These are phyloP conservation scores for Campylomormyrus numenius DNA, from an alignment of 2,113 vertebrate genomes.

Conservation along the genomic window DNA sequence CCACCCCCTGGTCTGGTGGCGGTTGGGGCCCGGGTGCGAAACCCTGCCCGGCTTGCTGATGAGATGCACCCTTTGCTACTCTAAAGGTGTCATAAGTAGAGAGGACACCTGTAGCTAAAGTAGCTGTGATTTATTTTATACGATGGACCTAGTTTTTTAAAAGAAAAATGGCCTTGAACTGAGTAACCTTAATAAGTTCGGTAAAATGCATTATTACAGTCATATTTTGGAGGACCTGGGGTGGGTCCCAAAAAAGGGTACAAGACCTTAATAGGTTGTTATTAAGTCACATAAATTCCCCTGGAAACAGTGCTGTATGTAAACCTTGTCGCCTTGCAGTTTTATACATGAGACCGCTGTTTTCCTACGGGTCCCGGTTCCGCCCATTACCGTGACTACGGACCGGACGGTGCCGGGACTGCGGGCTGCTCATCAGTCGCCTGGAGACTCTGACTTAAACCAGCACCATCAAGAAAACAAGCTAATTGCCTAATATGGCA, in stretches of 20 bases:
- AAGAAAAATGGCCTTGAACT: not conserved
- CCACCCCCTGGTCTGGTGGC: not conserved
- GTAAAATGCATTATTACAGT: not conserved
- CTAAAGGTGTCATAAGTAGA: constrained; percentile 15
- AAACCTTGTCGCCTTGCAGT: not conserved
- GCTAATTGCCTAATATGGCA: constrained; percentile 70
- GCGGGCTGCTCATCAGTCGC: constrained; percentile 48
- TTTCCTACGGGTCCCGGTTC: not conserved
- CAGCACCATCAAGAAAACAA: constrained; percentile 61
- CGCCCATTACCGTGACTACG: not conserved
- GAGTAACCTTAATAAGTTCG: not conserved
- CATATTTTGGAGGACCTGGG: not conserved
- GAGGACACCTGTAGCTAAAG: constrained; percentile 18
- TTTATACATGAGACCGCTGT: not conserved
- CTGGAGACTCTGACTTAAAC: constrained; percentile 53
- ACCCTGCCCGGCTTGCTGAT: not conserved
- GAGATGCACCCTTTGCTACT: constrained; percentile 17
- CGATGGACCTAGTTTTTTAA: constrained; percentile 4
- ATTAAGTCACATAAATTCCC: not conserved
- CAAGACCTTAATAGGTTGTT: not conserved
- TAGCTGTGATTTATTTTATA: constrained; percentile 20
- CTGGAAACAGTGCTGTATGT: not conserved
- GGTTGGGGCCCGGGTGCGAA: not conserved
- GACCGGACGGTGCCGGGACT: constrained; percentile 37
- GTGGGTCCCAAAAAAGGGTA: not conserved